phyloP scores from a whole-genome alignment of 2,797 vertebrate species.

The Eleutherodactylus coqui region DNA sequence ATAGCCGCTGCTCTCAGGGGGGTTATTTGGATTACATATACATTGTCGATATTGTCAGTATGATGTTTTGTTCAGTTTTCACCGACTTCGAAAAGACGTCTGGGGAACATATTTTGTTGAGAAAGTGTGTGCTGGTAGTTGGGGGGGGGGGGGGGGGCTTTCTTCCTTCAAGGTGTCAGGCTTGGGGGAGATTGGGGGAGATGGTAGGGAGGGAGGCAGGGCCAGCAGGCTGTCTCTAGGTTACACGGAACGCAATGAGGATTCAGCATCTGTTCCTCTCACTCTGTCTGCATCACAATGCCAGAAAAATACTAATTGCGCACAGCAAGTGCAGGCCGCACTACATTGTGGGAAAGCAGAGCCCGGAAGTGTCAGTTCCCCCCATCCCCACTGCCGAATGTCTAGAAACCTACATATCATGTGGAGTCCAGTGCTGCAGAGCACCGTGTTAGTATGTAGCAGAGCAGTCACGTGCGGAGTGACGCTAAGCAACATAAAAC shows the following conservation, averaged over 20 bases:
- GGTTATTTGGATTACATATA: constrained; percentile 21
- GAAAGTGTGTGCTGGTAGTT: constrained; percentile 58
- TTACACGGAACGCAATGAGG: constrained; percentile 81
- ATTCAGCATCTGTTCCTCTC: constrained; percentile 81
- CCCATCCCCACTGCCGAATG: constrained; percentile 32
- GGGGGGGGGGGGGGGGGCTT: constrained; percentile 73
- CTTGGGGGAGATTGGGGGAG: constrained; percentile 64
- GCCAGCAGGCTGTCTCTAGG: constrained; percentile 84
- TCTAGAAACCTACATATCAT: constrained; percentile 36
- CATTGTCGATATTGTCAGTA: constrained; percentile 14
- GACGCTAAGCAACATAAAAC: neutral
- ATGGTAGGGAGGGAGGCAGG: constrained; percentile 74
- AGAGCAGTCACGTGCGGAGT: neutral
- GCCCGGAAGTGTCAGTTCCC: constrained; percentile 32
- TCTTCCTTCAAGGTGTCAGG: constrained; percentile 74
- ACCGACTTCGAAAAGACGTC: constrained; percentile 46
- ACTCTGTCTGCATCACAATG: constrained; percentile 82
- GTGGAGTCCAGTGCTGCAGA: constrained; percentile 23
- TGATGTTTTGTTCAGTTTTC: constrained; percentile 36
- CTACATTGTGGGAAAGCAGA: constrained; percentile 56
- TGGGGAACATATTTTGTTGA: constrained; percentile 51
- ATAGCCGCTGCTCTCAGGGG: neutral
- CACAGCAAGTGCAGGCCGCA: constrained; percentile 34
- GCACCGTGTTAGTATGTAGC: neutral
- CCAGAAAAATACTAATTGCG: constrained; percentile 79